Evolutionary conservation across 2,888 invertebrate genomes (phyloP), one percentile per base, ranked within the genome.

Genomic region (Nowickia ferox): DNA sequence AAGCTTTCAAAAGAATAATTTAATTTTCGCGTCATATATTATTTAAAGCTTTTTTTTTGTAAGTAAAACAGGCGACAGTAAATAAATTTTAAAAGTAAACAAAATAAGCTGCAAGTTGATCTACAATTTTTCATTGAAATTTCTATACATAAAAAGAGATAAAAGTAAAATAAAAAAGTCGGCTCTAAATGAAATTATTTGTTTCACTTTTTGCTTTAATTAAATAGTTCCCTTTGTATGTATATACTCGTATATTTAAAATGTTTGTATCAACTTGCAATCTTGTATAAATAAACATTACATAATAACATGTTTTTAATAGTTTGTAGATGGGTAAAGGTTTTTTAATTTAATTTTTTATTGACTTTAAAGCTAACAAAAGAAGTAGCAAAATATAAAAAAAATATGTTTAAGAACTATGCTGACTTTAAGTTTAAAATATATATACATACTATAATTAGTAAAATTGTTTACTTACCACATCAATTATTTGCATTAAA

Each of bases 401-500:
- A 30, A 30, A 30, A 30, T 30, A 30, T 30, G 6, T 30, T 0
- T 4, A 30, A 2, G 0, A 30, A 4, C 2, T 22, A 2, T 22
- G 1, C 2, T 4, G 30, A 2, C 2, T 4, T 30, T 30, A 30
- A 30, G 30, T 4, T 30, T 30, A 30, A 11, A 6, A 17, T 44
- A 38, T 9, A 19, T 11, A 38, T 19, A n/a, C n/a, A n/a, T n/a
- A n/a, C n/a, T n/a, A n/a, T n/a, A n/a, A n/a, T n/a, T n/a, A n/a
- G n/a, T n/a, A n/a, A n/a, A n/a, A n/a, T n/a, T n/a, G n/a, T n/a
- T n/a, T n/a, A 95, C 96, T 95, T 95, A 98, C 98, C 96, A 98
- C 98, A 95, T 98, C 98, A 94, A 98, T 98, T 94, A 98, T 98
- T 95, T 98, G 98, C 97, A 97, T 97, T 94, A 98, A 96, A 93